Percentiles rank a stretch among this genome's conserved stretches.
Conservation (phyloP, 2,113 vertebrate species). For the Etheostoma spectabile region DNA sequence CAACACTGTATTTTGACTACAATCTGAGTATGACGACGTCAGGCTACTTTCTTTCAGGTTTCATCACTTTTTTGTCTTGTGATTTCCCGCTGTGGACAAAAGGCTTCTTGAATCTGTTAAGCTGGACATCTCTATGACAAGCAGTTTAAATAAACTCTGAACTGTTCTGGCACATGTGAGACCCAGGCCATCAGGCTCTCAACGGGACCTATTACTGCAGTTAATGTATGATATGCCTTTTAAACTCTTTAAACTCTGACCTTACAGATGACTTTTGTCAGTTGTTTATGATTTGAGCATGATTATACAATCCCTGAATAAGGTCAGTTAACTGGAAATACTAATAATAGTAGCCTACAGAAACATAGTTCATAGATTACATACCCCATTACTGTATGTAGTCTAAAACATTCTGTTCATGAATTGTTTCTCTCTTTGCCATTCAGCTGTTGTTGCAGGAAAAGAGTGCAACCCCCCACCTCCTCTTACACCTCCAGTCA, state of each 20-base stretch:
- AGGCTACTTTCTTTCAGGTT: background rate
- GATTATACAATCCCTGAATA: background rate
- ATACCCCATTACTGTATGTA: no score
- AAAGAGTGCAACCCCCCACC: no score
- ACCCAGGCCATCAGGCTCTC: background rate
- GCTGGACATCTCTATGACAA: slow-evolving; percentile 14
- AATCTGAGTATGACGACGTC: no score
- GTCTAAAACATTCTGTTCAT: no score
- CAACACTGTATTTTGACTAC: no score
- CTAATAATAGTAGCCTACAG: background rate
- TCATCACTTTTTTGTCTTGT: background rate
- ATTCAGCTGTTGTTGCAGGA: no score
- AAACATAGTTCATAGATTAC: background rate
- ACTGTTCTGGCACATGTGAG: slow-evolving; percentile 27
- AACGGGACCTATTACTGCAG: background rate
- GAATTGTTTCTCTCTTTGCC: no score
- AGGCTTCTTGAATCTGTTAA: slow-evolving; percentile 12
- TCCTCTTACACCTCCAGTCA: no score
- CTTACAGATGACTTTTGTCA: slow-evolving; percentile 52
- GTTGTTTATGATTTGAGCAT: background rate
- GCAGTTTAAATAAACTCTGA: background rate
- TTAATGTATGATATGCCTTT: slow-evolving; percentile 23
- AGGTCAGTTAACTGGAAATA: background rate
- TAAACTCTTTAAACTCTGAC: slow-evolving; percentile 48
- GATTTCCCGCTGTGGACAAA: slow-evolving; percentile 10